Evolutionary conservation across 2,888 invertebrate genomes (phyloP).

Genomic region (Amiota mariae): DNA sequence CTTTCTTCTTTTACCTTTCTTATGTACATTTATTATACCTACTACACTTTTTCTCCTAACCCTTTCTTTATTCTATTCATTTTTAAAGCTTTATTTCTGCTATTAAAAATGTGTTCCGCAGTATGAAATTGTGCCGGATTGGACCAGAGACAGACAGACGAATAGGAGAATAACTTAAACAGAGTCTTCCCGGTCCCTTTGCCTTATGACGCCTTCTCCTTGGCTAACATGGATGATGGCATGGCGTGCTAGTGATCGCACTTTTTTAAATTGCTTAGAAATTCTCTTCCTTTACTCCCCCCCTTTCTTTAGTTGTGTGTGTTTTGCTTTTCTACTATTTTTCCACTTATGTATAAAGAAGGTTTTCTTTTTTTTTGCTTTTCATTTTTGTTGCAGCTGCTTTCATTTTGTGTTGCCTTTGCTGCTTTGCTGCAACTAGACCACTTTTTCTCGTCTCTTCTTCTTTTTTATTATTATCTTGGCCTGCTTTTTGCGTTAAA

Average conservation of each 20-base stretch:
- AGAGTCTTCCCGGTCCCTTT: no score
- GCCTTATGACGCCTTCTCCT: no score
- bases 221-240: no score
- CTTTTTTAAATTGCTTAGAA: slow-evolving; percentile 44
- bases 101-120: not conserved
- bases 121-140: not conserved
- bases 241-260: slow-evolving; percentile 35
- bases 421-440: slow-evolving; percentile 40
- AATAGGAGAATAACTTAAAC: not conserved
- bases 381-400: slow-evolving; percentile 16
- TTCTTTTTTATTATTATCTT: slow-evolving; percentile 31
- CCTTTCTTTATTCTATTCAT: slow-evolving; percentile 6
- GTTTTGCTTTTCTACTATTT: slow-evolving; percentile 19
- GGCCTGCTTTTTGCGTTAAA: slow-evolving; percentile 52
- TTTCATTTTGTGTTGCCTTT: slow-evolving; percentile 40
- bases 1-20: not conserved
- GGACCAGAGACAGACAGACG: not conserved
- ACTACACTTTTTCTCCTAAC: not conserved
- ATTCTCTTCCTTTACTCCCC: not conserved
- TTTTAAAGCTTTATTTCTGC: slow-evolving; percentile 16
- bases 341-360: no score
- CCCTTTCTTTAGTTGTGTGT: not conserved
- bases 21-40: no score
- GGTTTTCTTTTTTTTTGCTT: slow-evolving; percentile 1
- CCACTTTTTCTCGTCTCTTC: not conserved